Conservation (phyloP, 1,140 invertebrate genomes). For the Drosophila elegans region DNA sequence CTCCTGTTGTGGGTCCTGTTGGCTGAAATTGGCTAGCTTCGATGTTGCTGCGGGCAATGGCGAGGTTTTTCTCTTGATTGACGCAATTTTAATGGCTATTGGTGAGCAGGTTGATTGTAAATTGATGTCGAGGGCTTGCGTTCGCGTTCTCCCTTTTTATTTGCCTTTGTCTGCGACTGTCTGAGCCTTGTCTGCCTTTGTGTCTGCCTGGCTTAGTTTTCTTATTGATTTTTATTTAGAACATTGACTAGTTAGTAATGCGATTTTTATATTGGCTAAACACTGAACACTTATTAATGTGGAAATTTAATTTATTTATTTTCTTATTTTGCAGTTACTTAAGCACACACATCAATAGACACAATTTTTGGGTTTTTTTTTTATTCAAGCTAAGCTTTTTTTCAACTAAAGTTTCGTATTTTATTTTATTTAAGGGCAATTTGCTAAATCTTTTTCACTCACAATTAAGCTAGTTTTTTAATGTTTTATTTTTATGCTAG, state of each 20-base stretch:
- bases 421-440: slow-evolving; percentile 35
- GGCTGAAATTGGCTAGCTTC: slow-evolving; percentile 65
- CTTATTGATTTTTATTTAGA: slow-evolving; percentile 25
- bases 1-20: slow-evolving; percentile 34
- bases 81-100: slow-evolving; percentile 82
- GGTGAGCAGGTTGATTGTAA: slow-evolving; percentile 55
- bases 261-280: slow-evolving; percentile 41
- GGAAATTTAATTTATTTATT: slow-evolving; percentile 26
- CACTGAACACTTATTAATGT: slow-evolving; percentile 60
- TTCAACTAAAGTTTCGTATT: slow-evolving; percentile 20
- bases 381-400: slow-evolving; percentile 65
- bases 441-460: slow-evolving; percentile 44
- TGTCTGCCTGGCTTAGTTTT: slow-evolving; percentile 16
- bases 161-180: slow-evolving; percentile 17
- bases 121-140: slow-evolving; percentile 32
- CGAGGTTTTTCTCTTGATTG: slow-evolving; percentile 81
- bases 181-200: slow-evolving; percentile 34
- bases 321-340: slow-evolving; percentile 43
- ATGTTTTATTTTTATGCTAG: slow-evolving; percentile 32
- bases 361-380: slow-evolving; percentile 17
- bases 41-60: slow-evolving; percentile 70
- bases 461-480: slow-evolving; percentile 39
- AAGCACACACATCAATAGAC: slow-evolving; percentile 61
- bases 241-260: slow-evolving; percentile 52
- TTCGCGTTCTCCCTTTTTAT: slow-evolving; percentile 1